phyloP scores from a whole-genome alignment of 2,888 invertebrate species.

The Parasteatoda lunata region DNA sequence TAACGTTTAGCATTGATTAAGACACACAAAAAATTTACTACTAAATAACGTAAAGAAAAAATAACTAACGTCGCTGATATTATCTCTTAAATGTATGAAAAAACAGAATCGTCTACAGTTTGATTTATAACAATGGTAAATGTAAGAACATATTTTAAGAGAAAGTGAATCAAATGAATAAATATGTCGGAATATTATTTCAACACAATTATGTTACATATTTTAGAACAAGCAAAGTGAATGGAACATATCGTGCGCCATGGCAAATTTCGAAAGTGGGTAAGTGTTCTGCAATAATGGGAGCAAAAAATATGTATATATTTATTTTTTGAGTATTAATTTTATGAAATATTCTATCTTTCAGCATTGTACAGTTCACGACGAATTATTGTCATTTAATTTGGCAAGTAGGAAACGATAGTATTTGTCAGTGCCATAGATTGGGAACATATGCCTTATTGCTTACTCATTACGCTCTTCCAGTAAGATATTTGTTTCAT shows the following conservation, averaged over 20 bases:
- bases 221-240: conserved; percentile 37
- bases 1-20: too few species aligned
- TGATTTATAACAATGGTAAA: too few species aligned
- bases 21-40: too few species aligned
- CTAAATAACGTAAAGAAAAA: too few species aligned
- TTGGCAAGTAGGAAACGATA: conserved; percentile 51
- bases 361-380: conserved; percentile 46
- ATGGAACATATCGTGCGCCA: conserved; percentile 65
- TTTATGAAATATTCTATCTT: neutral
- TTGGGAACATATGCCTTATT: conserved; percentile 64
- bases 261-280: conserved; percentile 61
- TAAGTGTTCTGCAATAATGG: conserved; percentile 11
- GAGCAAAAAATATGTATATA: too few species aligned
- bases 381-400: conserved; percentile 56
- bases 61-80: too few species aligned
- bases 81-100: too few species aligned
- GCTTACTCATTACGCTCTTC: conserved; percentile 54
- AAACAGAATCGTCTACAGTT: too few species aligned
- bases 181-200: too few species aligned
- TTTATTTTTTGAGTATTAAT: neutral
- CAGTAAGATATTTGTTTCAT: conserved; percentile 34
- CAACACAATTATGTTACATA: neutral
- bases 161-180: too few species aligned
- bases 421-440: conserved; percentile 60
- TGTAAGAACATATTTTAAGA: too few species aligned